Base-by-base conservation (phyloP, 2,888 invertebrate genomes). In the Troides aeacus region DNA sequence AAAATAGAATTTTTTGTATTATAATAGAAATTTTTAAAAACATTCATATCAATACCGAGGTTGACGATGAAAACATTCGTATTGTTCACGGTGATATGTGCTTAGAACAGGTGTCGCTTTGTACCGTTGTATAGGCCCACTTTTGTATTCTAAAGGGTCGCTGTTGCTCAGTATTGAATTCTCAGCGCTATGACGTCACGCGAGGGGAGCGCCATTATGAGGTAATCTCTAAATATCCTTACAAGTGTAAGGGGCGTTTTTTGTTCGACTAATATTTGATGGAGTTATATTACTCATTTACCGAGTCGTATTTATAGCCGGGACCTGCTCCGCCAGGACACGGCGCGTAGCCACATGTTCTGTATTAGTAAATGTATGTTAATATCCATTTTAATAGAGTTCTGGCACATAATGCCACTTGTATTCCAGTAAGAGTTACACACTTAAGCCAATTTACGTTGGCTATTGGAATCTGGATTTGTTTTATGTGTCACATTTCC, bases 161-260 rank as follows among this genome's bases (percentile, higher is more conserved):
- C 78, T 78, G 73, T 80, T 78, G 78, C 80, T 68, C 68, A 81
- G 80, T 84, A 77, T 79, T 74, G 76, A 77, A 78, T 77, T 79
- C 79, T 79, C 81, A 78, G 77, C 74, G 65, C 66, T 74, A 65
- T 88, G 86, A 87, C 86, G 85, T 88, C 87, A 76, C 75, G 57
- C 72, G 74, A 77, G 59, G 62, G 76, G 78, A 80, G 77, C 80
- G 81, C 81, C 79, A 76, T 68, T 71, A 85, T 89, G 88, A 89
- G 83, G 87, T 88, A 88, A 89, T 86, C 83, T 81, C 71, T 74
- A 76, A 80, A 78, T 74, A 78, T 79, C 76, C 72, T 76, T 74
- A 79, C 71, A 82, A 79, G 72, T 80, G 80, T 83, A 79, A 78
- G 76, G 70, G 63, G 66, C 70, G 59, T 70, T 70, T 70, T 70